These are phyloP conservation scores for Myotis myotis DNA, from an alignment of 2,797 vertebrate species.

Conservation along the genomic window DNA sequence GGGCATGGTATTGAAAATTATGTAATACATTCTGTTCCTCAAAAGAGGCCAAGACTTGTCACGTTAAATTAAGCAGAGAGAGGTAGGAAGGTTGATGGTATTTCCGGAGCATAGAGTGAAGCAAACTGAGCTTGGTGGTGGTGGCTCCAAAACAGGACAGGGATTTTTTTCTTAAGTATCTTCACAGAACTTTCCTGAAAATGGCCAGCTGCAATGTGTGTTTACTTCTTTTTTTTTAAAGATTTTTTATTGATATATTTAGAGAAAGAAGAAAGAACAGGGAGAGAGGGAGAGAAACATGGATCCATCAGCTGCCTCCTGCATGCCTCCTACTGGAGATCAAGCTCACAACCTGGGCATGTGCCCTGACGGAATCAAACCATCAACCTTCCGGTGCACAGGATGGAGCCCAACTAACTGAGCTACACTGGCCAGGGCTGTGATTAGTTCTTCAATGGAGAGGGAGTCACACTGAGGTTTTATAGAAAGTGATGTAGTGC, in stretches of 20 bases:
- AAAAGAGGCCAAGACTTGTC: neutral
- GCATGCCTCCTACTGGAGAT: neutral
- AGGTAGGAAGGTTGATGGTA: neutral
- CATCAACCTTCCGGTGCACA: neutral
- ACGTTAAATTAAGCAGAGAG: slow-evolving; percentile 11
- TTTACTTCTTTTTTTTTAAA: neutral
- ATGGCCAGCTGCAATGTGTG: neutral
- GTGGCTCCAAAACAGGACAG: too few species aligned
- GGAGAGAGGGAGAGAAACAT: neutral
- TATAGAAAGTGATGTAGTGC: slow-evolving; percentile 55
- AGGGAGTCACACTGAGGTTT: slow-evolving; percentile 58
- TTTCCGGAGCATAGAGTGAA: neutral
- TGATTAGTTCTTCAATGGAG: slow-evolving; percentile 60
- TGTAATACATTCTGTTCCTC: neutral
- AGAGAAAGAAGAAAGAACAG: neutral
- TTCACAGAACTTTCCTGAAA: slow-evolving; percentile 58
- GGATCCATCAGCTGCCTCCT: neutral
- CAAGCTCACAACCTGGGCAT: neutral
- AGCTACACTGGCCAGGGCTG: neutral
- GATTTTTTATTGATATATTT: neutral
- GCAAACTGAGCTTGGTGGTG: neutral
- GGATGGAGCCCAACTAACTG: neutral
- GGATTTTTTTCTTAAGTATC: slow-evolving; percentile 37
- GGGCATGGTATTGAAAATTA: neutral
- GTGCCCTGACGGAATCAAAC: neutral